phyloP scores from a whole-genome alignment of 2,113 vertebrate genomes.

The Gila orcuttii region DNA sequence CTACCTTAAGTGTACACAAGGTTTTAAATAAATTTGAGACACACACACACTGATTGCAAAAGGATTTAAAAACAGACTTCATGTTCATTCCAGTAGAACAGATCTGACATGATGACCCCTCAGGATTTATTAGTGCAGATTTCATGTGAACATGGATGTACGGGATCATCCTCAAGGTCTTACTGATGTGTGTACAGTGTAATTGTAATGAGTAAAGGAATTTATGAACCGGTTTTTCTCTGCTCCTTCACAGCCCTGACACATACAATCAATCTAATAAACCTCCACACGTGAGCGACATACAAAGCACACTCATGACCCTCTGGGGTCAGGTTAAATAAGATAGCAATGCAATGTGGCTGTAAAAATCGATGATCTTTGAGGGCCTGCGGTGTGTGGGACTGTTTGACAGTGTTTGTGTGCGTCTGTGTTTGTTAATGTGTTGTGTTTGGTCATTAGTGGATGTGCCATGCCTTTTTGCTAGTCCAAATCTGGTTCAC shows the following conservation, averaged over 20 bases:
- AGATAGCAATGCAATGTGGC: neutral
- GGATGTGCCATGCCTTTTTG: neutral
- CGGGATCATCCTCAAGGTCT: constrained; percentile 21
- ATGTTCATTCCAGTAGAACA: neutral
- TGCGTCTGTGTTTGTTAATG: constrained; percentile 35
- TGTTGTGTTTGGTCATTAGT: constrained; percentile 20
- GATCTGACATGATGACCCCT: constrained; percentile 11
- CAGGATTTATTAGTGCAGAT: constrained; percentile 32
- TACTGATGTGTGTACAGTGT: constrained; percentile 5
- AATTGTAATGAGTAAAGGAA: constrained; percentile 65
- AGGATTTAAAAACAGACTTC: neutral
- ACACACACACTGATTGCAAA: neutral
- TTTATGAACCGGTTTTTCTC: constrained; percentile 58
- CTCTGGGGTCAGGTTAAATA: neutral
- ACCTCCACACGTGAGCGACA: constrained; percentile 22
- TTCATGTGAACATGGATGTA: neutral
- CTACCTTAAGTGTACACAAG: neutral
- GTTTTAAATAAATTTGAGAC: neutral
- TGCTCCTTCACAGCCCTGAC: neutral
- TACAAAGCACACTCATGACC: constrained; percentile 23
- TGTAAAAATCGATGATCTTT: neutral
- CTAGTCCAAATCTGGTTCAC: neutral
- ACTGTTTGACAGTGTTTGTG: constrained; percentile 4
- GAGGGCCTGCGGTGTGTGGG: neutral
- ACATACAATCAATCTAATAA: constrained; percentile 27